A percentile compares a stretch with the other conserved stretches of the same genome.
These are phyloP conservation scores for Rhabdornis inornatus DNA, from an alignment of 2,113 vertebrate genomes.

Conservation along the genomic window DNA sequence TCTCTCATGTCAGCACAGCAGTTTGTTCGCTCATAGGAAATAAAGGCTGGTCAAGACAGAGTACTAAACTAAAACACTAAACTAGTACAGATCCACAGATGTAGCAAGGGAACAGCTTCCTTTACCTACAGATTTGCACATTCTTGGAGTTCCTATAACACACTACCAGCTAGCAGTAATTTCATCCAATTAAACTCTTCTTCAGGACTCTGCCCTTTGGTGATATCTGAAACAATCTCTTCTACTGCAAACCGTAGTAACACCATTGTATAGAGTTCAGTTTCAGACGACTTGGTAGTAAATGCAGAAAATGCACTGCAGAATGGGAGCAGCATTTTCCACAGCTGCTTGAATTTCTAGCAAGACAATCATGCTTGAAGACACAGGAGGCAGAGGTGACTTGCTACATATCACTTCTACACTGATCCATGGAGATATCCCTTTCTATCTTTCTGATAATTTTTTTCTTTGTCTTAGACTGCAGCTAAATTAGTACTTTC, in stretches of 20 bases:
- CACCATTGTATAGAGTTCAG: accelerated
- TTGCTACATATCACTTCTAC: neutral
- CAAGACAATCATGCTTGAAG: neutral
- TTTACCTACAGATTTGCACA: neutral
- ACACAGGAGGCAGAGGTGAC: neutral
- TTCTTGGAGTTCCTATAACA: neutral
- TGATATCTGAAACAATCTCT: neutral
- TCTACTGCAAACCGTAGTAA: neutral
- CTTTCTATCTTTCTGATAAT: neutral
- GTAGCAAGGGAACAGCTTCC: neutral
- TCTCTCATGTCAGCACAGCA: constrained; percentile 16
- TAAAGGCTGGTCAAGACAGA: neutral
- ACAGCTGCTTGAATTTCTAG: neutral
- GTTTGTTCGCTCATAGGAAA: neutral
- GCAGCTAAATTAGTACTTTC: neutral
- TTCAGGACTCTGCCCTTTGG: neutral
- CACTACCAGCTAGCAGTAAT: neutral
- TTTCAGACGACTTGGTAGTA: neutral
- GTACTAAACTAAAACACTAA: neutral
- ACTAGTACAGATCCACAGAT: neutral
- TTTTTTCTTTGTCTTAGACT: neutral
- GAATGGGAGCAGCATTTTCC: neutral
- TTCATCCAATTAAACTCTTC: neutral
- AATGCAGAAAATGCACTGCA: neutral
- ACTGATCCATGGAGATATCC: neutral